These are phyloP conservation scores for Calypte anna DNA, from an alignment of 2,113 vertebrate genomes.

Conservation along the genomic window DNA sequence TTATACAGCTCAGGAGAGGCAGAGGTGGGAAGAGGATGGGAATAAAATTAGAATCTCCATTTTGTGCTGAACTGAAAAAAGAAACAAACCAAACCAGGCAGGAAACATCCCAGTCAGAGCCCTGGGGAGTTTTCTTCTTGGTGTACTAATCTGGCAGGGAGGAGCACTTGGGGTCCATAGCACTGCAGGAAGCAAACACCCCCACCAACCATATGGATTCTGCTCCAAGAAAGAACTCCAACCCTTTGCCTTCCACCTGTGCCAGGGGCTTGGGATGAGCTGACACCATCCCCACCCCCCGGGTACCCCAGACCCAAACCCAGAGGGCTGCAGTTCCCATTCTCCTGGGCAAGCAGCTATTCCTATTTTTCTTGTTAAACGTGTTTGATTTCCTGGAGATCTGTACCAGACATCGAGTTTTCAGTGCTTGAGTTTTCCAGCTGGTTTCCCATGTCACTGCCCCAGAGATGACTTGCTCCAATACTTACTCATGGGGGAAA, in stretches of 20 bases:
- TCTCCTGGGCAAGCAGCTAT: neutral
- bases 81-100: neutral
- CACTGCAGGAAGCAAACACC: neutral
- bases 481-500: neutral
- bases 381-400: neutral
- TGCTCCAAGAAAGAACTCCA: neutral
- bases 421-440: neutral
- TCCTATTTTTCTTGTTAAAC: neutral
- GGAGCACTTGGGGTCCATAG: neutral
- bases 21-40: neutral
- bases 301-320: neutral
- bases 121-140: neutral
- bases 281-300: neutral
- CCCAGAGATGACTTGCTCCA: neutral
- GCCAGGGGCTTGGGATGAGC: fast-evolving
- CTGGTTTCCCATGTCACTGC: neutral
- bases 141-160: neutral
- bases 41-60: neutral
- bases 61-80: neutral
- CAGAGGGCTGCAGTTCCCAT: neutral
- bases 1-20: neutral
- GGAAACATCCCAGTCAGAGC: neutral
- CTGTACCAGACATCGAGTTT: neutral
- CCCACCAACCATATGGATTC: neutral
- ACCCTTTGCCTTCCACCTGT: neutral